These are phyloP conservation scores for Eupithecia subfuscata DNA, from an alignment of 2,888 invertebrate genomes.

Conservation along the genomic window DNA sequence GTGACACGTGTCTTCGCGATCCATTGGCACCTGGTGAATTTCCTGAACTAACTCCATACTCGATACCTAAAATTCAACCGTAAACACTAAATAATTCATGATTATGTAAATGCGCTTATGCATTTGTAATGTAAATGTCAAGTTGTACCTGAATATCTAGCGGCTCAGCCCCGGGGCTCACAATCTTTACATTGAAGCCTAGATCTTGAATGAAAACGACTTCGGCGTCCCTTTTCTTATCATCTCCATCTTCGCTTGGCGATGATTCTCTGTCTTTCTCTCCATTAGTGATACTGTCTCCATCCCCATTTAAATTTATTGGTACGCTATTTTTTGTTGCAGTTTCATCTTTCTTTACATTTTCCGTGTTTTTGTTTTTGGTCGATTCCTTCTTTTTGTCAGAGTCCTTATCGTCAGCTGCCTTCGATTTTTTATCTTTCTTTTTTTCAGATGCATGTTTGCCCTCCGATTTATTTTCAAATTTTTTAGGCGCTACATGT, in stretches of 20 bases:
- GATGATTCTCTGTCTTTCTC: slow-evolving; percentile 76
- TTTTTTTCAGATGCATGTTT: slow-evolving; percentile 68
- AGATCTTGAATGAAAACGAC: slow-evolving; percentile 95
- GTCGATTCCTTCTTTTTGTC: slow-evolving; percentile 65
- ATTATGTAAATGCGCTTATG: slow-evolving; percentile 30
- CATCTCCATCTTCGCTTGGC: slow-evolving; percentile 81
- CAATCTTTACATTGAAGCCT: slow-evolving; percentile 97
- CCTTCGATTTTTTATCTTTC: slow-evolving; percentile 69
- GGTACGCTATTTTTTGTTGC: slow-evolving; percentile 54
- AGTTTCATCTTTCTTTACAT: slow-evolving; percentile 57
- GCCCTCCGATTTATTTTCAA: slow-evolving; percentile 59
- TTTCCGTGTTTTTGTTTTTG: slow-evolving; percentile 56
- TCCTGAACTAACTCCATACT: slow-evolving; percentile 99
- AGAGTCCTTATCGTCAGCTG: slow-evolving; percentile 62
- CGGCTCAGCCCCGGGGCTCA: slow-evolving; percentile 95
- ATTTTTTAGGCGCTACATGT: slow-evolving; percentile 53
- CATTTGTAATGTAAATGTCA: slow-evolving; percentile 36
- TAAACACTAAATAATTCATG: slow-evolving; percentile 40
- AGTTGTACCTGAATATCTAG: slow-evolving; percentile 93
- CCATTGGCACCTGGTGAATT: slow-evolving; percentile 99
- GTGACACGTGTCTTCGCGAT: slow-evolving; percentile 99
- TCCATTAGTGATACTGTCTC: slow-evolving; percentile 68
- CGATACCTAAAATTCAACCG: slow-evolving; percentile 86
- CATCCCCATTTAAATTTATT: slow-evolving; percentile 69
- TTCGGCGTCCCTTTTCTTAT: slow-evolving; percentile 88